Conservation (phyloP, 2,888 invertebrate genomes). For the Caprella mutica region DNA sequence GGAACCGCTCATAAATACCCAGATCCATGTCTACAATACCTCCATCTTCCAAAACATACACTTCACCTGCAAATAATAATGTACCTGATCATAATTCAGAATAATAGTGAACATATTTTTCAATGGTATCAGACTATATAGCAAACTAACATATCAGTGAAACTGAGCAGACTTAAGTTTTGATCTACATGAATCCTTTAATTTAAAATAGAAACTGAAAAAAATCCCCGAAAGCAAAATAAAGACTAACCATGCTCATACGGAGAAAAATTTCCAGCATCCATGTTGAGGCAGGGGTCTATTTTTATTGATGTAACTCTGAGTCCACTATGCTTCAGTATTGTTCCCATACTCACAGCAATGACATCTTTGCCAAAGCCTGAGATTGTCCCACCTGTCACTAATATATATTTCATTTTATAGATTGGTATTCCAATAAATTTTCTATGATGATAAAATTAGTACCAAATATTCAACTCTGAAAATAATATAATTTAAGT, state of each 20-base stretch:
- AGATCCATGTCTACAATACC: conserved; percentile 98
- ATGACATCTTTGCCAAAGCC: conserved; percentile 96
- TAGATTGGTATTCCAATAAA: no score
- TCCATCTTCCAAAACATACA: conserved; percentile 95
- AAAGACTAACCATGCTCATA: conserved; percentile 48
- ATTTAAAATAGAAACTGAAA: no score
- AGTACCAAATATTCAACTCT: no score
- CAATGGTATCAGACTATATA: no score
- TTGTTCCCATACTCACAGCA: conserved; percentile 87
- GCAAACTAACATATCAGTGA: no score
- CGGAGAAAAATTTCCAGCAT: conserved; percentile 52
- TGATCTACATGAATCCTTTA: no score
- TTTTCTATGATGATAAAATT: no score
- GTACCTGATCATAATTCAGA: background rate
- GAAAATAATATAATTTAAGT: no score
- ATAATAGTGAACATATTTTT: background rate
- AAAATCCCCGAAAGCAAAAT: no score
- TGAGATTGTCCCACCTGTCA: conserved; percentile 98
- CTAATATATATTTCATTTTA: conserved; percentile 91
- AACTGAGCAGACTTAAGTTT: no score
- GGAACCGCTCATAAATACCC: conserved; percentile 96
- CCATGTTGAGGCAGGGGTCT: conserved; percentile 97
- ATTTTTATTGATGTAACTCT: conserved; percentile 98
- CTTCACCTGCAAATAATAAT: conserved; percentile 54
- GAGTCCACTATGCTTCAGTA: conserved; percentile 87